A percentile compares a stretch with the other conserved stretches of the same genome.
Conservation (phyloP, 2,113 vertebrate genomes). For the Stigmatopora argus region DNA sequence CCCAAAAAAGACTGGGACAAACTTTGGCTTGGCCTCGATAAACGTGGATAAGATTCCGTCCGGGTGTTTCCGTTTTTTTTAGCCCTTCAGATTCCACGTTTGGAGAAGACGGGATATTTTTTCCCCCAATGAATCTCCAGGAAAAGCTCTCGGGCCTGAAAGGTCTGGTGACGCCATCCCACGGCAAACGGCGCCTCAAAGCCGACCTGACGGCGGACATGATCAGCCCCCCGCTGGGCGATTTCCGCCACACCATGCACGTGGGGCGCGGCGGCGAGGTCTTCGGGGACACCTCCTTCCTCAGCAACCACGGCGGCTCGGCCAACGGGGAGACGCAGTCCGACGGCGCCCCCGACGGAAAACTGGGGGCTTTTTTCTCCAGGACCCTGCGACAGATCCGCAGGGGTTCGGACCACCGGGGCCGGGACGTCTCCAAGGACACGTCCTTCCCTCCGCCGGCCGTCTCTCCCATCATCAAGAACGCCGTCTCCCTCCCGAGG, state of each 20-base stretch:
- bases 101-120: constrained; percentile 31
- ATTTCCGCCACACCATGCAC: constrained; percentile 98
- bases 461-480: constrained; percentile 94
- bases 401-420: constrained; percentile 69
- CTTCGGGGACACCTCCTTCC: constrained; percentile 96
- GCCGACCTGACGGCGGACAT: constrained; percentile 85
- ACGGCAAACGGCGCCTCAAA: constrained; percentile 80
- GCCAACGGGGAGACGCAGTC: constrained; percentile 62
- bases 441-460: constrained; percentile 77
- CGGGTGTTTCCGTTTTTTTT: constrained; percentile 30
- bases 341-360: constrained; percentile 61
- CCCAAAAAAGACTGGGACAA: constrained; percentile 45
- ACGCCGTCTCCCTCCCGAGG: constrained; percentile 87
- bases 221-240: constrained; percentile 92
- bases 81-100: constrained; percentile 21
- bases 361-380: constrained; percentile 77
- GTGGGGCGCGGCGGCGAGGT: constrained; percentile 90
- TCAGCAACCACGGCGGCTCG: constrained; percentile 84
- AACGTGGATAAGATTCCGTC: constrained; percentile 45
- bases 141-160: constrained; percentile 86
- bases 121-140: constrained; percentile 81
- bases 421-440: constrained; percentile 55
- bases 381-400: constrained; percentile 84
- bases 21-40: constrained; percentile 46
- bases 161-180: constrained; percentile 83